Percentiles rank a stretch among this genome's conserved stretches.
Evolutionary conservation across 2,113 vertebrate species (phyloP).

Genomic region (Microcebus murinus): DNA sequence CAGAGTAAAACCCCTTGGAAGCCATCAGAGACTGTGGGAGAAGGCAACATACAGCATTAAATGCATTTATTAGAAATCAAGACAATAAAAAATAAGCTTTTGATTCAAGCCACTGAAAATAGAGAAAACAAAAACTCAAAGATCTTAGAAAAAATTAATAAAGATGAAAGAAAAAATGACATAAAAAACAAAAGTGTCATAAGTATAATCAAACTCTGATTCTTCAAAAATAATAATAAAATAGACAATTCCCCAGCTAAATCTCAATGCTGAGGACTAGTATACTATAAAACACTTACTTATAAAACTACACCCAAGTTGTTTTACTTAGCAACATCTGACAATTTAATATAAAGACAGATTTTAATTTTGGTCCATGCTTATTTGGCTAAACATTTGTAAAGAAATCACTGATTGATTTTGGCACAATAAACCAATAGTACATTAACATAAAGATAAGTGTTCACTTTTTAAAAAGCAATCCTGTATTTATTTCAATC

Average conservation of each 20-base stretch:
- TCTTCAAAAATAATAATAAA: background rate
- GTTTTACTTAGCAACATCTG: background rate
- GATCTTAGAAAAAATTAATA: background rate
- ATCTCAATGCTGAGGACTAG: background rate
- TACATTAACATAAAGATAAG: background rate
- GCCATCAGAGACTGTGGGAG: background rate
- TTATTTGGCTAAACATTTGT: background rate
- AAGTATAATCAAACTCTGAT: slow-evolving; percentile 23
- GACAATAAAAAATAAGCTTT: background rate
- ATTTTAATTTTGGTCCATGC: background rate
- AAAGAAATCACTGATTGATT: slow-evolving; percentile 13
- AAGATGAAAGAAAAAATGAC: background rate
- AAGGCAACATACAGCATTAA: background rate
- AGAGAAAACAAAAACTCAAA: background rate
- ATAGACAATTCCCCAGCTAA: background rate
- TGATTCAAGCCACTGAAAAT: background rate
- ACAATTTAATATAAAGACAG: background rate
- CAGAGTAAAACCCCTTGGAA: background rate
- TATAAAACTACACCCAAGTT: background rate
- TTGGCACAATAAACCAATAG: background rate
- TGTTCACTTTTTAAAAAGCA: background rate
- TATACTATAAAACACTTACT: background rate
- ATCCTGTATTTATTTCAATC: background rate
- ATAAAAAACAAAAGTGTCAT: background rate
- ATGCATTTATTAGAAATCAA: background rate